Base-by-base conservation (phyloP, 2,113 vertebrate species). In the Struthio camelus region DNA sequence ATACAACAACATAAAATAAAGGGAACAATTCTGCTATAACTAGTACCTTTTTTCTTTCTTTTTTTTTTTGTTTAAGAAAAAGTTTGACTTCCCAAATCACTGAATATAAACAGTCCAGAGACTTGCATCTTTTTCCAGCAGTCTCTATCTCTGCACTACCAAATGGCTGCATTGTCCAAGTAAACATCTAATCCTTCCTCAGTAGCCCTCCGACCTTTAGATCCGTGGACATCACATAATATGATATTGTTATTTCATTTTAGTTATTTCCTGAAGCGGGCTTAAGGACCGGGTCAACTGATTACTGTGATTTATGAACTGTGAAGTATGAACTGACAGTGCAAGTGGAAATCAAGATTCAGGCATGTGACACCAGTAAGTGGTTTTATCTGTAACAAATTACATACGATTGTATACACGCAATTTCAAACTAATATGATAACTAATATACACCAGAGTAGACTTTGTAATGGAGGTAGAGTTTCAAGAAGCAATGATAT, bases 381-480 rank as follows among this genome's bases (percentile, higher is more conserved):
- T 3, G 5, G 24, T 54, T 73, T 69, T 50, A 85, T 50, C 38
- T 8, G 4, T 82, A 17, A 70, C 36, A 76, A 67, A 59, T 54
- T 14, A 36, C 44, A 67, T 32, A 53, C 6, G 25, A 48, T 27
- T 11, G 32, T 1, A 59, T 6, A 44, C 90, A 80, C 18, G 7
- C 23, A 77, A 79, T 44, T 53, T 85, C 20, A 24, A 91, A 75
- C 46, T 61, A 3, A 32, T 44, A 24, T 3, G 11, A 36, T 23
- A 20, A 50, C 28, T 30, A 66, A 53, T 19, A 17, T 19, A 11
- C 8, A 42, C 0, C 0, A 38, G 53, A 87, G 34, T 1, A 66
- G 58, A 50, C 61, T 89, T 91, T 62, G 17, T 69, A 72, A 53
- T 1, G 1, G 23, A 93, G 19, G 38, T 24, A 7, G 5, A 44